Percentiles rank a stretch among this genome's conserved stretches.
Evolutionary conservation across 2,113 vertebrate genomes (phyloP).

Genomic region (Corythornis cristatus): DNA sequence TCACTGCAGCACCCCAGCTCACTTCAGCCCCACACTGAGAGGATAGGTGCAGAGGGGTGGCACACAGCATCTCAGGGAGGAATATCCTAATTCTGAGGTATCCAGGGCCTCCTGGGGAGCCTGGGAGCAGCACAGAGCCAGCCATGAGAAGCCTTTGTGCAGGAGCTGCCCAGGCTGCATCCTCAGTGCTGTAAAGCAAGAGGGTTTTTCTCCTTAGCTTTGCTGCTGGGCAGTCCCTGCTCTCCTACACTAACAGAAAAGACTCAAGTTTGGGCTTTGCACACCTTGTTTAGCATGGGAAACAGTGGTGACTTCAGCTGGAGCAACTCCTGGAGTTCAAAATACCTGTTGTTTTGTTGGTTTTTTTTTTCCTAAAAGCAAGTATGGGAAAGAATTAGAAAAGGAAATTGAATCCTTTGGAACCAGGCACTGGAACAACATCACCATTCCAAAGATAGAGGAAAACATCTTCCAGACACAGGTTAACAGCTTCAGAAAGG

Average conservation of each 20-base stretch:
- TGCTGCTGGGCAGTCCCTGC: neutral
- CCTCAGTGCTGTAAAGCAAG: neutral
- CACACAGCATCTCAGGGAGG: neutral
- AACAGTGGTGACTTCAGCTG: neutral
- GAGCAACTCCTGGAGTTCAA: neutral
- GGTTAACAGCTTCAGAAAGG: constrained; percentile 7
- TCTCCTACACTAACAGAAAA: neutral
- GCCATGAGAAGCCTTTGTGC: neutral
- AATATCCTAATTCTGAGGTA: neutral
- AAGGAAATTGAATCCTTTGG: neutral
- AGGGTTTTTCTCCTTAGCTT: neutral
- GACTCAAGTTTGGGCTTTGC: neutral
- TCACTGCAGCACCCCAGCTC: neutral
- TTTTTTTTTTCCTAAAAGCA: neutral
- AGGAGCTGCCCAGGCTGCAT: neutral
- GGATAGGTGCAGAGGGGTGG: neutral
- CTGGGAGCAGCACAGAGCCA: neutral
- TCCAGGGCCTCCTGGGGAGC: neutral
- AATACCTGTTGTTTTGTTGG: neutral
- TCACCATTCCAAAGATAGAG: neutral
- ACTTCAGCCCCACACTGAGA: neutral
- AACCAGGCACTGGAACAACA: neutral
- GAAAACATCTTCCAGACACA: constrained; percentile 3
- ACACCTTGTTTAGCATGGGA: neutral
- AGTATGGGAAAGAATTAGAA: neutral